Conservation (phyloP, 2,113 vertebrate species). For the Elgaria multicarinata region DNA sequence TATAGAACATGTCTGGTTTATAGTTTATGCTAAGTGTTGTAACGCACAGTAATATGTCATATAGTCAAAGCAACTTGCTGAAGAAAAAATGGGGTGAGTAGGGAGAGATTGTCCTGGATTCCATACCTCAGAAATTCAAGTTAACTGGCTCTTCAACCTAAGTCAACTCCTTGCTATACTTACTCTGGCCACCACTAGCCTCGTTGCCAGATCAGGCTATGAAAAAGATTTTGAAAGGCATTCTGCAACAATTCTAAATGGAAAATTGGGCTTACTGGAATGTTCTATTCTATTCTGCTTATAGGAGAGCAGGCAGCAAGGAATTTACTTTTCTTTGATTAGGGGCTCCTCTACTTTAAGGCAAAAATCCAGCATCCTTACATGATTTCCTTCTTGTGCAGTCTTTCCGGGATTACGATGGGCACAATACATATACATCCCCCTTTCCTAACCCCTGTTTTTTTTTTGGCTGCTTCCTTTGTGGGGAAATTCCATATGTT, state of each 20-base stretch:
- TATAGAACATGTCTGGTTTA: not conserved
- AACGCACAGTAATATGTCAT: not conserved
- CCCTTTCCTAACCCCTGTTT: too few relatives aligned
- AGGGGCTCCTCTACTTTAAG: too few relatives aligned
- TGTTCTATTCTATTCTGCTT: too few relatives aligned
- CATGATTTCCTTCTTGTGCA: too few relatives aligned
- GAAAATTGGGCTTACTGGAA: too few relatives aligned
- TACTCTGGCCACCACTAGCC: not conserved
- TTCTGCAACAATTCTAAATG: not conserved
- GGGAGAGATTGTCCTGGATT: not conserved
- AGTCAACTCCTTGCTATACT: not conserved
- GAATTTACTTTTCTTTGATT: too few relatives aligned
- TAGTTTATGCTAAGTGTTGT: not conserved
- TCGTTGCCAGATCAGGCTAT: not conserved
- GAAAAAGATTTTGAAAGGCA: not conserved
- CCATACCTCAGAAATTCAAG: not conserved
- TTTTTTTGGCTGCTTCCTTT: too few relatives aligned
- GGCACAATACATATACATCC: too few relatives aligned
- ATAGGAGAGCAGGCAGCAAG: too few relatives aligned
- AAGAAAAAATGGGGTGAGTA: not conserved
- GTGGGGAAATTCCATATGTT: too few relatives aligned
- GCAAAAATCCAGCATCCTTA: too few relatives aligned
- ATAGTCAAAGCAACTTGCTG: not conserved
- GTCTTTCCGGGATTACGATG: too few relatives aligned
- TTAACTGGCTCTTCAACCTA: not conserved